These are phyloP conservation scores for Apostichopus parvimensis DNA, from an alignment of 35 echinoderm and acorn worm genomes.

Conservation along the genomic window DNA sequence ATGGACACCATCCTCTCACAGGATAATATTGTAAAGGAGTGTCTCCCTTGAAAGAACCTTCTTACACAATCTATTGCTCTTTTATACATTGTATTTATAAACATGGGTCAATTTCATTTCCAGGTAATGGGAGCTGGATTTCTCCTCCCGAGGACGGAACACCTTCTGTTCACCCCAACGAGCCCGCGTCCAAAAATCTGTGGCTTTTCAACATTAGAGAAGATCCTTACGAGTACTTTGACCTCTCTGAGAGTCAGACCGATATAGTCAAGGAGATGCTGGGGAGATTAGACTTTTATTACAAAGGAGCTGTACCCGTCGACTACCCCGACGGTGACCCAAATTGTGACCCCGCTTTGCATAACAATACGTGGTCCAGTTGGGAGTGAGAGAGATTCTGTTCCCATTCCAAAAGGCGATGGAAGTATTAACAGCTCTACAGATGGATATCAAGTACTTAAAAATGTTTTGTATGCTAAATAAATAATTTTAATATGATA, in stretches of 20 bases:
- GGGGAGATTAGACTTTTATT: conserved; percentile 56
- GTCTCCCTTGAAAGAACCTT: too few species aligned
- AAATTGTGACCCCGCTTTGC: conserved; percentile 69
- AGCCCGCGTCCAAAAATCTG: conserved; percentile 56
- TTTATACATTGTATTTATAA: too few species aligned
- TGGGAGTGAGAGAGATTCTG: conserved; percentile 45
- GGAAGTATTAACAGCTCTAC: too few species aligned
- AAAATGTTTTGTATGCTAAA: too few species aligned
- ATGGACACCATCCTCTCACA: too few species aligned
- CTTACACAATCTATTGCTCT: too few species aligned
- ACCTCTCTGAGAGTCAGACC: conserved; percentile 59
- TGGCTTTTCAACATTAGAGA: conserved; percentile 89
- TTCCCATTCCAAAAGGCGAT: too few species aligned
- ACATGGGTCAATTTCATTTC: neutral
- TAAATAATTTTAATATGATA: too few species aligned
- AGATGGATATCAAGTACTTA: too few species aligned
- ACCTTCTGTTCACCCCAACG: conserved; percentile 52
- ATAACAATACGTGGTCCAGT: conserved; percentile 73
- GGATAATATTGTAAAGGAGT: too few species aligned
- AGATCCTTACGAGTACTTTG: conserved; percentile 75
- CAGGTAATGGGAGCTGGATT: conserved; percentile 89
- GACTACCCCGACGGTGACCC: conserved; percentile 68
- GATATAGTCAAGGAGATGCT: conserved; percentile 66
- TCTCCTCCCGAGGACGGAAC: conserved; percentile 79
- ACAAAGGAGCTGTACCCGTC: conserved; percentile 60